Conservation (phyloP, 1,140 invertebrate genomes). For the Drosophila kikkawai region DNA sequence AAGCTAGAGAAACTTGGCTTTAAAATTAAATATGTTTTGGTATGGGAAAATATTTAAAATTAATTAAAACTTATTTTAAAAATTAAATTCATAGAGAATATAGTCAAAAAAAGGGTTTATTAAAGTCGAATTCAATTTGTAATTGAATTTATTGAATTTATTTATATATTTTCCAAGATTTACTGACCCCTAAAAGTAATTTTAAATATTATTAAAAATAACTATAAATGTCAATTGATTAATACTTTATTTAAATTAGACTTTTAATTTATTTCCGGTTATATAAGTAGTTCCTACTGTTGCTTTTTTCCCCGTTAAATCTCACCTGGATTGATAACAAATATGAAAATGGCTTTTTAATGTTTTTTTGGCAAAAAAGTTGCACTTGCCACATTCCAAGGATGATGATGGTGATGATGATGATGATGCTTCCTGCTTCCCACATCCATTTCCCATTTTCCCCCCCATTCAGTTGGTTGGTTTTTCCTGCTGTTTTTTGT, state of each 20-base stretch:
- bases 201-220: not conserved
- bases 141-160: not conserved
- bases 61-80: not conserved
- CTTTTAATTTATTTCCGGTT: not conserved
- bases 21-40: not conserved
- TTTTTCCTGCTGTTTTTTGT: slow-evolving; percentile 65
- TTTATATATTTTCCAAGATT: not conserved
- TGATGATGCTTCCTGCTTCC: slow-evolving; percentile 4
- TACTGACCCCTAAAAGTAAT: too few species aligned
- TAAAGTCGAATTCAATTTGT: not conserved
- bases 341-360: slow-evolving; percentile 48
- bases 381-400: slow-evolving; percentile 31
- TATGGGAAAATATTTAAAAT: not conserved
- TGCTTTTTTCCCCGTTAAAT: not conserved
- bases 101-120: too few species aligned
- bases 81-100: too few species aligned
- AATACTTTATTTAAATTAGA: not conserved
- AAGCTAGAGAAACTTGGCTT: too few species aligned
- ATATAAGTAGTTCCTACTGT: not conserved
- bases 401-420: slow-evolving; percentile 24
- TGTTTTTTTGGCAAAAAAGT: slow-evolving; percentile 25
- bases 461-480: not conserved
- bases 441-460: slow-evolving; percentile 8
- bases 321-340: slow-evolving; percentile 24
- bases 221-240: not conserved